Base-by-base conservation (phyloP, 2,797 vertebrate species). In the Poeciliopsis presidionis region DNA sequence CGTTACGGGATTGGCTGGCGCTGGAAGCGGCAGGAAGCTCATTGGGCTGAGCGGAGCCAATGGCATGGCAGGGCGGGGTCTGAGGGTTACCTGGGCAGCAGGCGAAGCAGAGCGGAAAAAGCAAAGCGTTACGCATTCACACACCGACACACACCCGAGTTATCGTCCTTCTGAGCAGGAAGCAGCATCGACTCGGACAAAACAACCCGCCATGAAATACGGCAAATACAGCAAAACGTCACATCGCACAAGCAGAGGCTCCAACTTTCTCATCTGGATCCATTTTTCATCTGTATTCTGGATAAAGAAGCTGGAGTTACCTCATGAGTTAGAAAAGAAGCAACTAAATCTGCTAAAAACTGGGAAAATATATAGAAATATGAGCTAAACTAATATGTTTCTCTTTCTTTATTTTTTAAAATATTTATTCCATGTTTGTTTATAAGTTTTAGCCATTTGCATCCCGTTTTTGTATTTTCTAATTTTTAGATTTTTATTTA, bases 61-160 rank as follows among this genome's bases (percentile, higher is more conserved):
- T 95, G 94, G 96, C 90, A 92, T 82, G 90, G 96, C 95, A 94
- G 95, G 96, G 94, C 92, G 93, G 96, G 96, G 95, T 97, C 97
- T 97, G 96, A 96, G 96, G 96, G 96, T 97, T 96, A 97, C 97
- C 98, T 99, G 97, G 91, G 96, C 94, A 94, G 94, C 96, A 97
- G 95, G 94, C 96, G 94, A 96, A 96, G 96, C 96, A 97, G 93
- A 97, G 96, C 95, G 96, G 95, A 97, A 91, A 96, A 92, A 97
- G 93, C 95, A 96, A 94, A 97, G 95, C 94, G 25, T 94, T 93
- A 94, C 88, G 86, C 77, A 79, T 73, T n/a, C 83, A 61, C 78
- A 70, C 70, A 45, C 43, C 49, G 51, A 20, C 74, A 75, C 75
- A 74, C 73, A 51, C 49, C 6, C 7, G 5, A 20, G 16, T 49